Conservation (phyloP, 2,888 invertebrate genomes). For the Nephrotoma appendiculata region DNA sequence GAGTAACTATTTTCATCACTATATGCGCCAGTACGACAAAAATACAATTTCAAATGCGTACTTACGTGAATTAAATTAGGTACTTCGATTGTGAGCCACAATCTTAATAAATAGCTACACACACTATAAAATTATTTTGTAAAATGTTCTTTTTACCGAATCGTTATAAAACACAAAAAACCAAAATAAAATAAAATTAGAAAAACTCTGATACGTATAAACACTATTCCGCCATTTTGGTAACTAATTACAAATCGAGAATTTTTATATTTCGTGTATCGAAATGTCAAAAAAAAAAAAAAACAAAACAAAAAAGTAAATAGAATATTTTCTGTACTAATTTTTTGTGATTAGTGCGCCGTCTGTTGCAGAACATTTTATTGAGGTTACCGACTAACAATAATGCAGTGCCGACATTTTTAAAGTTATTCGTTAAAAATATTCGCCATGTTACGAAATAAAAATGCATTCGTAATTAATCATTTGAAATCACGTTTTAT, state of each 20-base stretch:
- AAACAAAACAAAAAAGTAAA: background rate
- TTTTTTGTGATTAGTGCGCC: background rate
- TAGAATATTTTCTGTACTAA: background rate
- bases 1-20: background rate
- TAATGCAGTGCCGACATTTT: background rate
- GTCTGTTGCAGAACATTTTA: background rate
- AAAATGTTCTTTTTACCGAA: background rate
- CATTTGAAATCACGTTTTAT: slow-evolving; percentile 5
- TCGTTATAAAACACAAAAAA: background rate
- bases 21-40: background rate
- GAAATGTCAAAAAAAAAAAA: background rate
- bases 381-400: background rate
- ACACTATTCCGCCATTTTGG: background rate
- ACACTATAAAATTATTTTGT: background rate
- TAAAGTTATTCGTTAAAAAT: background rate
- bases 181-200: background rate
- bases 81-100: background rate
- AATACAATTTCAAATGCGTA: background rate
- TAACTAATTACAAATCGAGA: background rate
- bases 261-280: background rate
- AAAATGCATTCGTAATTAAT: background rate
- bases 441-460: background rate
- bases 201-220: background rate
- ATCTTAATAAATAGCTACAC: background rate
- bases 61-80: background rate